Evolutionary conservation across 2,113 vertebrate species (phyloP).

Genomic region (Lucifuga dentata): DNA sequence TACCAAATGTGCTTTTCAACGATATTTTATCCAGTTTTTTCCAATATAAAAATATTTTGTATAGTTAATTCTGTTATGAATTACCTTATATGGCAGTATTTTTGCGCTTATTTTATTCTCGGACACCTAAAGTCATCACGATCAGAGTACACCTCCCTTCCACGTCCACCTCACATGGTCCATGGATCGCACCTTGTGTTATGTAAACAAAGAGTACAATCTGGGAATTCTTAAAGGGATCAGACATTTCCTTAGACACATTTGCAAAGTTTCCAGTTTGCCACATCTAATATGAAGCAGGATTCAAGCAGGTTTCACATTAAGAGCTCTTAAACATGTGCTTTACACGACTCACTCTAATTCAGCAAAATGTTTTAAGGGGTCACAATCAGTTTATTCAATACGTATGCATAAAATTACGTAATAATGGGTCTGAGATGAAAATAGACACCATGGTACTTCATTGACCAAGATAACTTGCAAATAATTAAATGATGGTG

Average conservation of each 20-base stretch:
- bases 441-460: slow-evolving; percentile 34
- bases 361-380: neutral
- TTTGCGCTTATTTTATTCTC: fast-evolving
- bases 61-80: neutral
- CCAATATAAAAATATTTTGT: neutral
- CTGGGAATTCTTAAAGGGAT: slow-evolving; percentile 79
- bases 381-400: neutral
- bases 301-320: neutral
- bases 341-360: neutral
- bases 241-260: slow-evolving; percentile 36
- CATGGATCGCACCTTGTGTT: slow-evolving; percentile 72
- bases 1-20: neutral
- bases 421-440: slow-evolving; percentile 12
- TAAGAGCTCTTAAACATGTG: neutral
- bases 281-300: neutral
- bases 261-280: slow-evolving; percentile 36
- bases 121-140: fast-evolving
- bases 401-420: neutral
- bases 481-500: slow-evolving; percentile 1
- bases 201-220: slow-evolving; percentile 87
- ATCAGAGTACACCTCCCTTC: neutral
- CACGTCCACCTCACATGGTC: slow-evolving; percentile 3
- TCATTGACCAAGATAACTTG: slow-evolving; percentile 29
- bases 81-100: fast-evolving
- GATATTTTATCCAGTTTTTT: neutral